phyloP scores from a whole-genome alignment of 2,888 invertebrate genomes.

The Coelinius sp. region DNA sequence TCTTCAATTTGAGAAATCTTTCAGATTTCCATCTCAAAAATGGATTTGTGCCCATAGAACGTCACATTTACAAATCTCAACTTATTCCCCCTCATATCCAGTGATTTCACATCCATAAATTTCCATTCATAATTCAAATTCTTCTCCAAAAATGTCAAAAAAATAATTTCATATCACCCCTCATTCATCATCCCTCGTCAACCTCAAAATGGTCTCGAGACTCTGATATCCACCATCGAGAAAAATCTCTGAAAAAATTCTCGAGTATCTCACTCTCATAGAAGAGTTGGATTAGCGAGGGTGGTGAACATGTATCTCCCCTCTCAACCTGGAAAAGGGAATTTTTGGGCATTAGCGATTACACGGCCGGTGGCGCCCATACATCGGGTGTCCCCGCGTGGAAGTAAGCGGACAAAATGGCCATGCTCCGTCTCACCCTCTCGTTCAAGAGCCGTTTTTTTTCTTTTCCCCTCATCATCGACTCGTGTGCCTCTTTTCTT shows the following conservation, averaged over 20 bases:
- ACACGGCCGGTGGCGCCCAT: slow-evolving; percentile 66
- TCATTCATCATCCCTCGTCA: too few species aligned
- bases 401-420: slow-evolving; percentile 70
- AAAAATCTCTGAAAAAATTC: background rate
- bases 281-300: slow-evolving; percentile 22
- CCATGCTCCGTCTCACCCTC: slow-evolving; percentile 63
- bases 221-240: background rate
- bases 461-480: slow-evolving; percentile 7
- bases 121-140: too few species aligned
- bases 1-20: too few species aligned
- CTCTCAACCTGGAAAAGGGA: slow-evolving; percentile 48
- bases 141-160: too few species aligned
- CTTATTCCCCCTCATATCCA: too few species aligned
- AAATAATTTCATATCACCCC: too few species aligned
- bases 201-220: too few species aligned
- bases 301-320: background rate
- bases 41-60: too few species aligned
- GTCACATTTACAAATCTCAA: too few species aligned
- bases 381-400: slow-evolving; percentile 65
- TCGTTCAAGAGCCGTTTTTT: slow-evolving; percentile 56
- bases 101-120: too few species aligned
- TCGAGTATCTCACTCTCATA: background rate
- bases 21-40: too few species aligned
- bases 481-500: slow-evolving; percentile 23
- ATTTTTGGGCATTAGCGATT: slow-evolving; percentile 68